phyloP scores from a whole-genome alignment of 2,113 vertebrate genomes.

The Felis chaus region DNA sequence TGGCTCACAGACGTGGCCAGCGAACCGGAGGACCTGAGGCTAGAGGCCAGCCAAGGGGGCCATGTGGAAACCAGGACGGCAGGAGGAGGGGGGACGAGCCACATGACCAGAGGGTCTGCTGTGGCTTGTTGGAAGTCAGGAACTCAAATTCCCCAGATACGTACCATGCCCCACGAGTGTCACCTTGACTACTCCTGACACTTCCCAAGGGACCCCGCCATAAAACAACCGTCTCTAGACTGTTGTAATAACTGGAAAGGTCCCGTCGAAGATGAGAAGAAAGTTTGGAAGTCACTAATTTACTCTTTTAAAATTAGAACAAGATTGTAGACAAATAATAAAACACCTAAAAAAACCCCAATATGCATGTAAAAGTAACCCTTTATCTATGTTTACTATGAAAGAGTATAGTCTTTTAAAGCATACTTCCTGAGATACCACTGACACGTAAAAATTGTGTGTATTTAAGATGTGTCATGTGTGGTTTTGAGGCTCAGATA shows the following conservation, averaged over 20 bases:
- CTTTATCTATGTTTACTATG: neutral
- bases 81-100: accelerated
- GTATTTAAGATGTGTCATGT: neutral
- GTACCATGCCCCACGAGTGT: accelerated
- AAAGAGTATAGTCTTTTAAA: neutral
- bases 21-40: accelerated
- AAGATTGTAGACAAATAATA: neutral
- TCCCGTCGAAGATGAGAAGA: accelerated
- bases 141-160: accelerated
- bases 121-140: accelerated
- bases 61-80: accelerated
- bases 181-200: accelerated
- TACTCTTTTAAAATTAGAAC: neutral
- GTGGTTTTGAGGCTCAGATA: accelerated
- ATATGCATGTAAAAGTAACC: neutral
- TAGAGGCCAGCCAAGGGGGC: neutral
- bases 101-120: accelerated
- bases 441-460: neutral
- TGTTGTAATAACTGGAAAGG: accelerated
- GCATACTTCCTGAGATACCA: neutral
- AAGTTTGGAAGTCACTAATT: neutral
- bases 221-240: neutral
- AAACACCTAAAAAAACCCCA: neutral
- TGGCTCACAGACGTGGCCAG: too few relatives aligned
- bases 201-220: neutral